Evolutionary conservation across 1,140 invertebrate species (phyloP), one percentile per base, ranked within the genome.

Genomic region (Drosophila azteca): DNA sequence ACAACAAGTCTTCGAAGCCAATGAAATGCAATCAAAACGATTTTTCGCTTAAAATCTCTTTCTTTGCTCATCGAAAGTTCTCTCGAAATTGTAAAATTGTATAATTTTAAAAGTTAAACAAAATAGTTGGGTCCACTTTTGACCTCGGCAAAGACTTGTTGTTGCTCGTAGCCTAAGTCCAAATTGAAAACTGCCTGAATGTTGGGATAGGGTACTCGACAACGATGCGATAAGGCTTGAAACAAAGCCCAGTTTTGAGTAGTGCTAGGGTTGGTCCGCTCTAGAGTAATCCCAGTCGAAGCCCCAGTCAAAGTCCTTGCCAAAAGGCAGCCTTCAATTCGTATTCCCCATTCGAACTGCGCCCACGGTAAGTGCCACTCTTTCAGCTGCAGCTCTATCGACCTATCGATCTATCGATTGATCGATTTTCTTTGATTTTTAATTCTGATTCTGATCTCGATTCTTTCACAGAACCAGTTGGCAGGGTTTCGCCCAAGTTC

Each of bases 191-290:
- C 95, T 95, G 96, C 96, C 97, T 97, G 97, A 97, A 97, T 97
- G 97, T 97, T 97, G 96, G 96, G 96, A 97, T 97, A 97, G 96
- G 96, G 96, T 97, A 97, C 96, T 96, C 96, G 83, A 88, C 83
- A 88, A 79, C 87, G 79, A 66, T 54, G 53, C 63, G 63, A 67
- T 39, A 11, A 13, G 35, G 82, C 82, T 87, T 87, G 82, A 82
- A 88, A 87, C 46, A 76, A 87, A 83, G 82, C 82, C 66, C 35
- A 51, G 1, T 1, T 41, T 46, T 55, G 29, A 49, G 41, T 69
- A 50, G 9, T 31, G 9, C 43, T 52, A 87, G 68, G 68, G 24
- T 53, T 87, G 68, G 81, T 85, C 82, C 79, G 82, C 50, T 76
- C 50, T n/a, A n/a, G 45, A 65, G 41, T 60, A 70, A 76, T 71